Base-by-base conservation (phyloP, 2,113 vertebrate genomes). In the Phalacrocorax aristotelis region DNA sequence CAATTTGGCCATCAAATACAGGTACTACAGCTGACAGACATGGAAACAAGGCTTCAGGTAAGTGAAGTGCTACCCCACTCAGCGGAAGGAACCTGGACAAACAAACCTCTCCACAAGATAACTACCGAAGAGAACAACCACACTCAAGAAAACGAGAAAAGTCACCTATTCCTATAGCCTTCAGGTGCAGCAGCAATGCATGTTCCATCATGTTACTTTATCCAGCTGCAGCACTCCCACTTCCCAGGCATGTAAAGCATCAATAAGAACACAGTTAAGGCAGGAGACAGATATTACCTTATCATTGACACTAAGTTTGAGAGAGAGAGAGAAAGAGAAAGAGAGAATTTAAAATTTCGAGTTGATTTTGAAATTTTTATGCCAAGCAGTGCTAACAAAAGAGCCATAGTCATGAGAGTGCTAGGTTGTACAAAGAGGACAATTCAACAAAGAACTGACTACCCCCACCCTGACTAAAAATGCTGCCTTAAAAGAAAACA, bases 91-190 rank as follows among this genome's bases (percentile, higher is more conserved):
- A 82, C 93, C 91, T 94, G 60, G 89, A 95, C 93, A 94, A 94
- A 97, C 83, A 76, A 95, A 96, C 91, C 93, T 96, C 18, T 94
- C 93, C 89, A 95, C 87, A 96, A 77, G 89, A 70, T 29, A 91
- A 96, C 87, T 95, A 96, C 77, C 7, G 3, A 87, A 92, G 76
- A 94, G 96, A 95, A 97, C 96, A 92, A 96, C 93, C 93, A 97
- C 93, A 96, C 93, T 97, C 49, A 97, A 96, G 95, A 97, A 96
- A 96, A 97, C 25, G 0, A 96, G 92, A 96, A 97, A 91, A 96
- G 90, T 97, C 96, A 96, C 96, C 96, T 97, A 97, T 94, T 97
- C 96, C 96, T 97, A 96, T 87, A 97, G 96, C 96, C 96, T 97
- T 96, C 95, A 85, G 96, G 92, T 93, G 95, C 96, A 97, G 95